These are phyloP conservation scores for Tragulus kanchil DNA, from an alignment of 2,113 vertebrate species.

Conservation along the genomic window DNA sequence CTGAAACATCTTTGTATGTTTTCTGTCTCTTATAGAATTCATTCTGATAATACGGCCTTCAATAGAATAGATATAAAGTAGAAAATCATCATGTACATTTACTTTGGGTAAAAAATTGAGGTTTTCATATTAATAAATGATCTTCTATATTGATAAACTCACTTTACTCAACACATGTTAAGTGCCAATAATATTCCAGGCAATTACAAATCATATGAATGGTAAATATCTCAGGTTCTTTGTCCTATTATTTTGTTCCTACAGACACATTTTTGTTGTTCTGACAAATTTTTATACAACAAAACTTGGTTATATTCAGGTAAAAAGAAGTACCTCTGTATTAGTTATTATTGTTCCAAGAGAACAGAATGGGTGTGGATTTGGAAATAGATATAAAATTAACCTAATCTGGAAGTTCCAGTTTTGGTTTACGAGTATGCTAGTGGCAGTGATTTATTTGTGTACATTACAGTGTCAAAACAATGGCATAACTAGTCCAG, in stretches of 20 bases:
- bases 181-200: neutral
- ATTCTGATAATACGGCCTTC: neutral
- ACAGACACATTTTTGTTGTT: neutral
- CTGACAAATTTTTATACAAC: neutral
- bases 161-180: neutral
- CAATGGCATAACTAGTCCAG: constrained; percentile 24
- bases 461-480: neutral
- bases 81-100: neutral
- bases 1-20: neutral
- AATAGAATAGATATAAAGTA: neutral
- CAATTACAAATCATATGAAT: neutral
- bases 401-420: neutral
- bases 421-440: neutral
- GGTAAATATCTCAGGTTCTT: neutral
- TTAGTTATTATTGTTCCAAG: neutral
- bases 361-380: neutral
- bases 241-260: neutral
- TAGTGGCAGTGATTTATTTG: constrained; percentile 26
- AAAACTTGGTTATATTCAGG: neutral
- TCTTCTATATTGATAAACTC: neutral
- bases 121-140: neutral
- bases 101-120: neutral
- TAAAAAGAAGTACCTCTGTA: neutral
- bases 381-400: constrained; percentile 10
- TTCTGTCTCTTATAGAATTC: neutral